Percentiles rank a stretch among this genome's conserved stretches.
These are phyloP conservation scores for Hippotragus niger DNA, from an alignment of 2,113 vertebrate species.

Conservation along the genomic window DNA sequence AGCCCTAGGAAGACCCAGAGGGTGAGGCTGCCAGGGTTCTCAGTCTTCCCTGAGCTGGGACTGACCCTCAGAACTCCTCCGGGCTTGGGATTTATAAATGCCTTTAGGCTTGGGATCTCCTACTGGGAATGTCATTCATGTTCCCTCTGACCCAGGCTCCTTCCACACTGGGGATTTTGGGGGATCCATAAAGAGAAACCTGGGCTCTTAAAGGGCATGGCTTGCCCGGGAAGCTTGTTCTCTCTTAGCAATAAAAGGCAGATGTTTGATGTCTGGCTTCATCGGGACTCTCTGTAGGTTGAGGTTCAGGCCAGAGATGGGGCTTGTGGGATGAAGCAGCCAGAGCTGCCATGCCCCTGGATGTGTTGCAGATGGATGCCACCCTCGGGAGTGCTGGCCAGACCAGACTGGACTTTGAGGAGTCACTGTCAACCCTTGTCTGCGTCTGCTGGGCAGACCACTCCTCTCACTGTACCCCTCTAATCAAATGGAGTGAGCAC, in stretches of 20 bases:
- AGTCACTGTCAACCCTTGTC: background rate
- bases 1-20: background rate
- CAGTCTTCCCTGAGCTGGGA: background rate
- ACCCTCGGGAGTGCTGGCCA: rapidly evolving
- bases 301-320: background rate
- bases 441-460: background rate
- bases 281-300: background rate
- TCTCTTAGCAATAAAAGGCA: background rate
- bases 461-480: too few species aligned
- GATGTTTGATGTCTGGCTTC: background rate
- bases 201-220: background rate
- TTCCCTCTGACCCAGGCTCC: background rate
- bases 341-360: too few species aligned
- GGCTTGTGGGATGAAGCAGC: background rate
- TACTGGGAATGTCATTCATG: too few species aligned
- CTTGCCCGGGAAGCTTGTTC: background rate
- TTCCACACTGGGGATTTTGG: too few species aligned
- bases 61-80: background rate
- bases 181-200: background rate
- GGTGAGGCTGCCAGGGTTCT: background rate
- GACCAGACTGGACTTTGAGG: background rate
- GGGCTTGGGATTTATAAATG: background rate
- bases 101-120: background rate
- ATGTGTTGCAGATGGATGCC: background rate
- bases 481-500: background rate